Evolutionary conservation across 30 jellyfish, hydroid and myxozoan species (phyloP), one percentile per base, ranked within the genome.

Genomic region (Clytia hemisphaerica): DNA sequence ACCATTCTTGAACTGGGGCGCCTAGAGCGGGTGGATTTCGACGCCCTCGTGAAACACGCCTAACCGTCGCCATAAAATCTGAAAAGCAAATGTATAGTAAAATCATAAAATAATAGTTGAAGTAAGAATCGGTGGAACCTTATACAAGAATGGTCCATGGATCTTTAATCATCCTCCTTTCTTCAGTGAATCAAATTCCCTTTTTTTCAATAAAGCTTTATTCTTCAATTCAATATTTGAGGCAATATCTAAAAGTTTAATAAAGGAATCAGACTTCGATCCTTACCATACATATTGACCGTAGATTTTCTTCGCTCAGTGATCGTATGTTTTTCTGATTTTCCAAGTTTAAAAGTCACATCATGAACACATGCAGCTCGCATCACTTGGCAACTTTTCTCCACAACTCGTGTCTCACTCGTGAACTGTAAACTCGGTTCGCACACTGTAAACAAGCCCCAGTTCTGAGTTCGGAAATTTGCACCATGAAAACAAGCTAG

Each of bases 21-120:
- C 98, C 98, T 9, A 90, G 72, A 0, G 98, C 76, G 54, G 95
- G 95, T 12, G 98, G 98, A 65, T 90, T 90, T 18, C 98, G 79
- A 37, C 98, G 82, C 24, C 94, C 95, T 36, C 98, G 84, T 1
- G 98, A 90, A 2, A 90, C 98, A 24, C 82, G 72, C 33, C 98
- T 86, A 1, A 90, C 93, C 1, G 95, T 90, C 6, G 98, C 98
- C 98, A 90, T 82, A 59, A 72, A 90, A 18, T 76, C 98, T 90
- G 58, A 37, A 35, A 77, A 59, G 49, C 15, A 29, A 22, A 26
- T 24, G 29, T 18, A 4, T 29, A 58, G 10, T 48, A 19, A 5
- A 3, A 48, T 3, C 61, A 48, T 2, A 48, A 4, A 6, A 2
- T 2, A 32, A 3, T 2, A 48, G 6, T 48, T 18, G 27, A 48